Evolutionary conservation across 2,113 vertebrate genomes (phyloP).

Genomic region (Silurus glanis): DNA sequence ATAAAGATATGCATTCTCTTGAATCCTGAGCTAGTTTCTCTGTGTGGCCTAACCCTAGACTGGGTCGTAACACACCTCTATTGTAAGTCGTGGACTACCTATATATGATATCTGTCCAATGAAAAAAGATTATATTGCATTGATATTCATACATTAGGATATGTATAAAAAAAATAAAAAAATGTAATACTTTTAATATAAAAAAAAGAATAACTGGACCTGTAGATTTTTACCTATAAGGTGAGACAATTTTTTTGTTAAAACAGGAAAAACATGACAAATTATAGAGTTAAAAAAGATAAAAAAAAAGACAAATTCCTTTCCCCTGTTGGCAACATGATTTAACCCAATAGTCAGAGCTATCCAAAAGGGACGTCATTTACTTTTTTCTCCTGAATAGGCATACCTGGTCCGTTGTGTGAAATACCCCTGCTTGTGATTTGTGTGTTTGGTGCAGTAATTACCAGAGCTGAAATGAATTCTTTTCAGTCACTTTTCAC

Average conservation of each 20-base stretch:
- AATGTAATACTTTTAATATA: not conserved
- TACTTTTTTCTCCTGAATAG: not conserved
- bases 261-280: not conserved
- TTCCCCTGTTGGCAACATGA: not conserved
- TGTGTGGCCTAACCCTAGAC: too few species aligned
- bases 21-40: too few species aligned
- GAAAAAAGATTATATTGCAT: not conserved
- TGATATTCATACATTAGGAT: not conserved
- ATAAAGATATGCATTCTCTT: too few species aligned
- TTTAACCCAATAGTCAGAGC: not conserved
- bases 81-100: too few species aligned
- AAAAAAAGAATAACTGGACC: not conserved
- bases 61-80: too few species aligned
- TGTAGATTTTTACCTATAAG: too few species aligned
- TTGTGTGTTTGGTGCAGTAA: slow-evolving; percentile 19
- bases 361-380: not conserved
- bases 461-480: not conserved
- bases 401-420: not conserved
- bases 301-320: not conserved
- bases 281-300: not conserved
- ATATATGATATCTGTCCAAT: too few species aligned
- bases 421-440: not conserved
- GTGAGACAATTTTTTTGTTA: not conserved
- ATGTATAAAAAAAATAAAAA: too few species aligned
- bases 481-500: slow-evolving; percentile 21